Conservation (phyloP, 2,888 invertebrate species). For the Andrena minutula region DNA sequence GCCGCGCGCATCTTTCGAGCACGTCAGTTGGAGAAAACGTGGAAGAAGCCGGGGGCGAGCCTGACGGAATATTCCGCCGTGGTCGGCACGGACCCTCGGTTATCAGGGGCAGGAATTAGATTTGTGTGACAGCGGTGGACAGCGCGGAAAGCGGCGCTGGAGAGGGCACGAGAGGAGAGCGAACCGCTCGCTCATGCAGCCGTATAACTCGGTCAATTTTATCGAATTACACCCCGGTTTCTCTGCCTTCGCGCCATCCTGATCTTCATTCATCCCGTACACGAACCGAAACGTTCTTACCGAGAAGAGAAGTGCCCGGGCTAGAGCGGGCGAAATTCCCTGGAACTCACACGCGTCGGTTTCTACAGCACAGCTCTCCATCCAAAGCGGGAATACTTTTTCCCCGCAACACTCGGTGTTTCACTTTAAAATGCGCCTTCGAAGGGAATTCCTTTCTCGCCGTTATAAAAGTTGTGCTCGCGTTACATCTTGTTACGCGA, state of each 20-base stretch:
- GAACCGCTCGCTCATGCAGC: slow-evolving; percentile 45
- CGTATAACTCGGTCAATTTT: slow-evolving; percentile 72
- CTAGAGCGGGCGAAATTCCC: slow-evolving; percentile 21
- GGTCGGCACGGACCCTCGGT: slow-evolving; percentile 61
- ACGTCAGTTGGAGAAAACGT: slow-evolving; percentile 39
- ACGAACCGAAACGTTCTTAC: slow-evolving; percentile 27
- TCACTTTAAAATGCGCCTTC: neutral
- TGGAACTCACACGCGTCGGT: neutral
- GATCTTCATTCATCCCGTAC: slow-evolving; percentile 58
- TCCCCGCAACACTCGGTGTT: neutral
- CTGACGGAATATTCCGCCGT: slow-evolving; percentile 62
- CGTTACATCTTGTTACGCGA: neutral
- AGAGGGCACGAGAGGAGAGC: slow-evolving; percentile 11
- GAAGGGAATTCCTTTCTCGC: neutral
- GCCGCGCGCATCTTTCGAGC: slow-evolving; percentile 16
- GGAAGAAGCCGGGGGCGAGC: slow-evolving; percentile 36
- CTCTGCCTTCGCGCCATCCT: slow-evolving; percentile 56
- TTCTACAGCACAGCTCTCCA: neutral
- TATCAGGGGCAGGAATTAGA: slow-evolving; percentile 71
- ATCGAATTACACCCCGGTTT: slow-evolving; percentile 69
- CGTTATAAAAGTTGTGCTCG: slow-evolving; percentile 2
- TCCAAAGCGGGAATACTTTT: neutral
- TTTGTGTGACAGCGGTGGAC: slow-evolving; percentile 69
- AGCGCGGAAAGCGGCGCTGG: slow-evolving; percentile 35
- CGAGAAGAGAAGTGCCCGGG: neutral